These are phyloP conservation scores for Brachionus koreanus DNA, from an alignment of 1,140 invertebrate species.

Conservation along the genomic window DNA sequence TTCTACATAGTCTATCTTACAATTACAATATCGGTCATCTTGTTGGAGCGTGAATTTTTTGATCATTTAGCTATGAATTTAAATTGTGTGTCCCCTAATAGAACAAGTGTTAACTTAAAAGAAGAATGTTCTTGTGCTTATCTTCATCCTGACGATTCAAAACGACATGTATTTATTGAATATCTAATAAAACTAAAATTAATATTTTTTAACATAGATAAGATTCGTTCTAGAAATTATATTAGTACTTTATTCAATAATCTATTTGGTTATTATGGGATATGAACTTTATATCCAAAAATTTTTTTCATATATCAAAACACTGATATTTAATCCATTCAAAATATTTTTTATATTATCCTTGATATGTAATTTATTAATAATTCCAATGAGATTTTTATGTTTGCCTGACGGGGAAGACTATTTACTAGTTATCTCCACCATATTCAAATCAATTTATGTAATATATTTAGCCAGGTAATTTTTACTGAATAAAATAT, in stretches of 20 bases:
- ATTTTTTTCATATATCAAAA: slow-evolving; percentile 1
- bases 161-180: not conserved
- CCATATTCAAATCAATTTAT: slow-evolving; percentile 12
- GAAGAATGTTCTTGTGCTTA: slow-evolving; percentile 32
- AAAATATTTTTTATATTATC: slow-evolving; percentile 43
- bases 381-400: slow-evolving; percentile 32
- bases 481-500: slow-evolving; percentile 31
- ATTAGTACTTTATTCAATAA: slow-evolving; percentile 20
- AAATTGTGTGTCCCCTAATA: not conserved
- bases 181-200: not conserved
- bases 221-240: slow-evolving; percentile 21
- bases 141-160: slow-evolving; percentile 10
- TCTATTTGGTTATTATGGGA: slow-evolving; percentile 12
- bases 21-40: not conserved
- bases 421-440: not conserved
- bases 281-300: slow-evolving; percentile 38
- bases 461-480: slow-evolving; percentile 94
- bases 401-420: slow-evolving; percentile 1
- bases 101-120: not conserved
- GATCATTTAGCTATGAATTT: not conserved
- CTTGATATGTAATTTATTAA: not conserved
- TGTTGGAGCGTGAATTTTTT: not conserved
- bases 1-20: not conserved
- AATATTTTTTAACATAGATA: not conserved
- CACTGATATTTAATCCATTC: slow-evolving; percentile 22